Evolutionary conservation across 64 coral and sea anemone species (phyloP).

Genomic region (Actinia tenebrosa): DNA sequence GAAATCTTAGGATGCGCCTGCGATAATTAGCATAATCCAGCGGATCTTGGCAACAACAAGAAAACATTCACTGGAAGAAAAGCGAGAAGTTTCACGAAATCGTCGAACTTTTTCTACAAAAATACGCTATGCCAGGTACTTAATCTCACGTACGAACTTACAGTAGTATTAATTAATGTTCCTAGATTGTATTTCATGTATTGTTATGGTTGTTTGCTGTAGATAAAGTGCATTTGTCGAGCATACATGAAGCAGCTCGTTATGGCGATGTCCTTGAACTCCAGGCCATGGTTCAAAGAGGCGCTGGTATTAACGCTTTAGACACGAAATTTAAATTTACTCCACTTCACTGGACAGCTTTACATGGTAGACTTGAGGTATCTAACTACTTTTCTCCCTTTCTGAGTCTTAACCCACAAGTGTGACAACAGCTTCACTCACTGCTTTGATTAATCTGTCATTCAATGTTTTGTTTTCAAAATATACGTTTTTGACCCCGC

Average conservation of each 20-base stretch:
- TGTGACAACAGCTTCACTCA: no score
- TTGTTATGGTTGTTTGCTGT: neutral
- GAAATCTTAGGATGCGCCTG: neutral
- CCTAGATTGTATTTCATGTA: neutral
- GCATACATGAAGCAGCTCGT: conserved; percentile 91
- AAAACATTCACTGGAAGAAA: neutral
- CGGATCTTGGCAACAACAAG: conserved; percentile 24
- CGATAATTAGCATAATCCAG: conserved; percentile 3
- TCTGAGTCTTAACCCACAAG: no score
- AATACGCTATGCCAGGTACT: conserved; percentile 47
- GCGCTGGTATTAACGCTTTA: conserved; percentile 86
- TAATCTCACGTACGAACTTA: neutral
- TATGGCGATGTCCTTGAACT: conserved; percentile 93
- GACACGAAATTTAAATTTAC: conserved; percentile 94
- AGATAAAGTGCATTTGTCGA: conserved; percentile 88
- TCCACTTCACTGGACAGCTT: conserved; percentile 91
- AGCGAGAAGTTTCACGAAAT: neutral
- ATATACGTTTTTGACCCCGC: neutral
- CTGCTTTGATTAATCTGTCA: no score
- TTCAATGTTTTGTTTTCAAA: no score
- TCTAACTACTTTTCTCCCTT: neutral
- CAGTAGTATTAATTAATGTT: neutral
- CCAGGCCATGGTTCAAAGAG: conserved; percentile 92
- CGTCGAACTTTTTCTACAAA: neutral
- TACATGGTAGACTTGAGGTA: conserved; percentile 93